phyloP scores from a whole-genome alignment of 2,888 invertebrate species.

The Ectobius pallidus region DNA sequence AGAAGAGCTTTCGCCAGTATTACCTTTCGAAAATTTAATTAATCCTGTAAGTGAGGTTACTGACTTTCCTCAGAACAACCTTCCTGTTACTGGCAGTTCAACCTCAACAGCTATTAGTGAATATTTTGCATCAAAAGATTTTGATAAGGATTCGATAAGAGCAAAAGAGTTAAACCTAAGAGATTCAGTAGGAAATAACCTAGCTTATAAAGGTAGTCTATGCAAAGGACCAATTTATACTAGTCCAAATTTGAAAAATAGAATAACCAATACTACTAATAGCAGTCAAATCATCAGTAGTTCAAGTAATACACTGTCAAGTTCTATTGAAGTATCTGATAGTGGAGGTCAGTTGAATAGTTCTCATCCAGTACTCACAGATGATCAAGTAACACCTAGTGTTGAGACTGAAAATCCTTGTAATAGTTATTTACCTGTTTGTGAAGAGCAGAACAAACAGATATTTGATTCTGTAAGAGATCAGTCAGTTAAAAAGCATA shows the following conservation, averaged over 20 bases:
- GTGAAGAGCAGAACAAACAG: too few relatives aligned
- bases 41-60: background rate
- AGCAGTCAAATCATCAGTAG: slow-evolving; percentile 13
- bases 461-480: too few relatives aligned
- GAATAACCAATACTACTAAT: slow-evolving; percentile 21
- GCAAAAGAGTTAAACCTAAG: too few relatives aligned
- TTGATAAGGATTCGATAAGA: too few relatives aligned
- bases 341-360: too few relatives aligned
- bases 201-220: background rate
- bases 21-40: background rate
- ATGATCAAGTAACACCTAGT: too few relatives aligned
- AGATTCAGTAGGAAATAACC: slow-evolving; percentile 7
- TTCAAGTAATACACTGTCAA: background rate
- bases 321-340: too few relatives aligned
- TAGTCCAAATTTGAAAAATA: slow-evolving; percentile 33
- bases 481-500: too few relatives aligned
- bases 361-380: too few relatives aligned
- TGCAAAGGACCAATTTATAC: slow-evolving; percentile 31
- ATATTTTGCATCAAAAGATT: background rate
- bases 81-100: background rate
- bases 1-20: background rate
- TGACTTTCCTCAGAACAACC: too few relatives aligned
- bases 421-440: too few relatives aligned
- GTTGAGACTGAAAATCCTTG: too few relatives aligned
- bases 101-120: background rate